Percentiles rank a stretch among this genome's conserved stretches.
Evolutionary conservation across 2,888 invertebrate species (phyloP).

Genomic region (Anoncus sp.): DNA sequence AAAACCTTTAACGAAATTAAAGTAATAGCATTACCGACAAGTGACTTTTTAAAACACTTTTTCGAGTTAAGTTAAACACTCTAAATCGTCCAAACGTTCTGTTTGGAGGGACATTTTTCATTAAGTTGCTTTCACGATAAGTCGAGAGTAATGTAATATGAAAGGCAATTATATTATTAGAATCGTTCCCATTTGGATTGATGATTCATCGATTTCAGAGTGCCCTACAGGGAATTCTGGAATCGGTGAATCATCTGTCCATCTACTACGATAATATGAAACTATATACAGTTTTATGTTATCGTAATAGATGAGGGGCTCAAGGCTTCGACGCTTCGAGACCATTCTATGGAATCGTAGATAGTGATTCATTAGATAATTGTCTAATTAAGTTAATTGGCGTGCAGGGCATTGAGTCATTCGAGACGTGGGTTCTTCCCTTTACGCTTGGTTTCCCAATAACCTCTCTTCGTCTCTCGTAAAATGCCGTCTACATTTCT

Average conservation of each 20-base stretch:
- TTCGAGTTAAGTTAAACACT: not conserved
- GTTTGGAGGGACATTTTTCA: not conserved
- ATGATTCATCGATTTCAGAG: constrained; percentile 46
- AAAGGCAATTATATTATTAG: constrained; percentile 23
- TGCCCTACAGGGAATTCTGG: too few relatives aligned
- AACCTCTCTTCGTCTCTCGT: constrained; percentile 64
- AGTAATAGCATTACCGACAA: not conserved
- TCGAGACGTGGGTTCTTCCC: constrained; percentile 50
- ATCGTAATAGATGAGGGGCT: constrained; percentile 26
- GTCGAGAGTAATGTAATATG: constrained; percentile 5
- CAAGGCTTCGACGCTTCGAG: constrained; percentile 25
- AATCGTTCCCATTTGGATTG: constrained; percentile 32
- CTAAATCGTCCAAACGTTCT: not conserved
- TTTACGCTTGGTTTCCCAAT: constrained; percentile 14
- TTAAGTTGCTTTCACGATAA: not conserved
- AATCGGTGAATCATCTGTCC: too few relatives aligned
- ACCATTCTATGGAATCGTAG: constrained; percentile 47
- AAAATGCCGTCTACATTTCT: constrained; percentile 72
- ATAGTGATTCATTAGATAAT: constrained; percentile 79
- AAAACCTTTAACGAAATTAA: not conserved
- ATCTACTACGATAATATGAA: too few relatives aligned
- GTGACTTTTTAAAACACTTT: not conserved
- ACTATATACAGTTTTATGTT: constrained; percentile 33
- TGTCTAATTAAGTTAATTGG: constrained; percentile 81
- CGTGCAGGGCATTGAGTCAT: constrained; percentile 67